These are phyloP conservation scores for Episyrphus balteatus DNA, from an alignment of 1,140 invertebrate species.

Conservation along the genomic window DNA sequence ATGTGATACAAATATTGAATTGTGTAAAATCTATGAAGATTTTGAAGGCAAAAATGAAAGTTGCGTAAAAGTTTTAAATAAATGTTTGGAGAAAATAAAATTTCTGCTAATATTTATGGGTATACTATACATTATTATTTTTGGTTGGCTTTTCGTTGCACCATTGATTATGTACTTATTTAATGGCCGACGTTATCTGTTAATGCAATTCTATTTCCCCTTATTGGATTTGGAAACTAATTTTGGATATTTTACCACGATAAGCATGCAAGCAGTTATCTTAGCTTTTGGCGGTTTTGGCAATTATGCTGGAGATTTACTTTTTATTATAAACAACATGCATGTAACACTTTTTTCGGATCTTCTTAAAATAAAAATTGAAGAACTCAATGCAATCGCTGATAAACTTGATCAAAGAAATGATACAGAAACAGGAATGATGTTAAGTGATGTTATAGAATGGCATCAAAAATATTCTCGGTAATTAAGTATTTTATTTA, in stretches of 20 bases:
- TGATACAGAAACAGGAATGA: no score
- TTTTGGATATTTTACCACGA: conserved; percentile 8
- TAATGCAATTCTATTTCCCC: conserved; percentile 14
- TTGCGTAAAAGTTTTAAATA: conserved; percentile 3
- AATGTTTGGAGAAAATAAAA: no score
- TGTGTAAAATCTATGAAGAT: conserved; percentile 2
- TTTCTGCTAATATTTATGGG: no score
- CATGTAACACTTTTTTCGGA: conserved; percentile 12
- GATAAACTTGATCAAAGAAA: neutral
- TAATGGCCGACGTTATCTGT: neutral
- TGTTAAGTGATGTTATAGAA: conserved; percentile 9
- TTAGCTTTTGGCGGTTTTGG: conserved; percentile 9
- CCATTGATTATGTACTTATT: neutral
- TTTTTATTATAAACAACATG: conserved; percentile 9
- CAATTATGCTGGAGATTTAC: conserved; percentile 14
- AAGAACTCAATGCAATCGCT: conserved; percentile 4
- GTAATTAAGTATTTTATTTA: conserved; percentile 4
- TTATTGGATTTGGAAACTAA: conserved; percentile 9
- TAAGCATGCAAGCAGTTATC: neutral
- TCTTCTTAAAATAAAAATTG: conserved; percentile 11
- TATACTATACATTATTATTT: no score
- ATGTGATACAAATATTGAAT: neutral
- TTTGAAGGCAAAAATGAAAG: conserved; percentile 7
- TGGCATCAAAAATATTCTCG: conserved; percentile 15
- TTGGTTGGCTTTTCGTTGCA: conserved; percentile 4